Evolutionary conservation across 2,113 vertebrate genomes (phyloP).

Genomic region (Eretmochelys imbricata): DNA sequence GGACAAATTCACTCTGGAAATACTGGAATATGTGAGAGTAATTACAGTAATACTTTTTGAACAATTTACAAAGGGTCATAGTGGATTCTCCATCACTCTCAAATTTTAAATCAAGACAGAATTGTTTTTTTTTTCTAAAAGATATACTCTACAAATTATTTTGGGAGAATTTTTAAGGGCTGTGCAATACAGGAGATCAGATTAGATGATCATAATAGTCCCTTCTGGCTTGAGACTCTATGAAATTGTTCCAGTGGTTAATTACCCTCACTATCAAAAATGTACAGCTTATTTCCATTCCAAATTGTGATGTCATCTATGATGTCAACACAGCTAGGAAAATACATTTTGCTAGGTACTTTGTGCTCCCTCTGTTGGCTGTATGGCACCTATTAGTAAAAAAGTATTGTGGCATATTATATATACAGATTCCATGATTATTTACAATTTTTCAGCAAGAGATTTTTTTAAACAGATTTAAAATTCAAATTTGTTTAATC

Average conservation of each 20-base stretch:
- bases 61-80: not conserved
- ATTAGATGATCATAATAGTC: not conserved
- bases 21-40: not conserved
- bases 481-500: not conserved
- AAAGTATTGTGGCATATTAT: not conserved
- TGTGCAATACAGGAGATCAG: not conserved
- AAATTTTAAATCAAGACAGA: not conserved
- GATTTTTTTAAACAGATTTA: not conserved
- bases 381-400: not conserved
- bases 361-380: slow-evolving; percentile 58
- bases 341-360: slow-evolving; percentile 4
- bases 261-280: not conserved
- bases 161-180: not conserved
- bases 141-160: not conserved
- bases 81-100: not conserved
- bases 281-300: not conserved
- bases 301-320: accelerated
- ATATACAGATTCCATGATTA: not conserved
- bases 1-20: not conserved
- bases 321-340: not conserved
- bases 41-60: not conserved
- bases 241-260: not conserved
- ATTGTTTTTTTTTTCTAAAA: not conserved
- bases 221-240: not conserved
- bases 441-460: not conserved